Conservation (phyloP, 2,888 invertebrate genomes). For the Bhutanitis thaidina region DNA sequence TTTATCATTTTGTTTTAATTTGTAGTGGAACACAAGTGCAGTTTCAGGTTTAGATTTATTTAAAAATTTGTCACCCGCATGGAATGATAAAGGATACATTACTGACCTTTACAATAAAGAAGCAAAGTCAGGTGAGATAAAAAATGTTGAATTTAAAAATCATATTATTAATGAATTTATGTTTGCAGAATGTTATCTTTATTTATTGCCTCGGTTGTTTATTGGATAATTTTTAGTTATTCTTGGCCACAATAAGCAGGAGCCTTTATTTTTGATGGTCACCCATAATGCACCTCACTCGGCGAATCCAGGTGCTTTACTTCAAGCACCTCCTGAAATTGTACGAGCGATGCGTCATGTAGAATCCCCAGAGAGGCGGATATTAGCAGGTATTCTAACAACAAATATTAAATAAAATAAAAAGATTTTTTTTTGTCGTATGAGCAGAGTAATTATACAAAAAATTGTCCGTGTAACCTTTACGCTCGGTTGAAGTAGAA, state of each 20-base stretch:
- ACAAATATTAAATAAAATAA: not conserved
- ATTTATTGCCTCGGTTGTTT: too few species aligned
- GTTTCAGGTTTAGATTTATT: constrained; percentile 74
- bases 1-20: not conserved
- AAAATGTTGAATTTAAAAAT: too few species aligned
- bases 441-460: too few species aligned
- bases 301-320: constrained; percentile 83
- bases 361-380: constrained; percentile 82
- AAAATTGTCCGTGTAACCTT: too few species aligned
- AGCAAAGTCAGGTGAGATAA: constrained; percentile 73
- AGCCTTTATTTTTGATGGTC: constrained; percentile 89
- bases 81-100: constrained; percentile 82
- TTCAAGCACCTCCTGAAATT: constrained; percentile 86
- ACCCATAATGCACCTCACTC: constrained; percentile 90
- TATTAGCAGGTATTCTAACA: constrained; percentile 82
- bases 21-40: constrained; percentile 26
- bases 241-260: constrained; percentile 66
- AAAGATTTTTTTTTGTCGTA: too few species aligned
- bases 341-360: constrained; percentile 85
- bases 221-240: not conserved
- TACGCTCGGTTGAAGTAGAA: too few species aligned
- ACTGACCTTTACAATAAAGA: constrained; percentile 85
- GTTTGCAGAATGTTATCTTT: too few species aligned
- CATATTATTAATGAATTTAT: too few species aligned
- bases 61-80: constrained; percentile 71